These are phyloP conservation scores for Cheilosia soror DNA, from an alignment of 2,888 invertebrate genomes.

Conservation along the genomic window DNA sequence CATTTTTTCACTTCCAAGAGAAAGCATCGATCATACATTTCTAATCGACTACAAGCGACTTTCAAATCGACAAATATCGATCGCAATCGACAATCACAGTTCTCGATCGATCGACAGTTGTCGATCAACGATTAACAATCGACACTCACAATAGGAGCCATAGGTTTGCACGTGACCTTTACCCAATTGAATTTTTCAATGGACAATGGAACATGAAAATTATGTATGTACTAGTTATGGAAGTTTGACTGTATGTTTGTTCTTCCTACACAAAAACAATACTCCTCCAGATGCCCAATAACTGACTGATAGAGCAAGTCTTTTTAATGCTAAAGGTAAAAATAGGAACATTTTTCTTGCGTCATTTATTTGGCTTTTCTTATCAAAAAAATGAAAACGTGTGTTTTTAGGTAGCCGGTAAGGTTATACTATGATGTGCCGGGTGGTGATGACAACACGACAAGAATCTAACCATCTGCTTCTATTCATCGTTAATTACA, in stretches of 20 bases:
- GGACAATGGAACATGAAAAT: constrained; percentile 1
- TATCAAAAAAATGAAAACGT: constrained; percentile 21
- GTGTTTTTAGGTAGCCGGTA: neutral
- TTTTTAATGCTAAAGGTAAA: neutral
- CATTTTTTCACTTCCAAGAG: too few relatives aligned
- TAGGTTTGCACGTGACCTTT: constrained; percentile 1
- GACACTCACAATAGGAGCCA: too few relatives aligned
- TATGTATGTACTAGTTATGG: too few relatives aligned
- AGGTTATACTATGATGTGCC: neutral
- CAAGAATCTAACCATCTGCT: constrained; percentile 57
- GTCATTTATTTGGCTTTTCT: constrained; percentile 19
- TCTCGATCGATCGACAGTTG: too few relatives aligned
- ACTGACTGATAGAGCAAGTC: neutral
- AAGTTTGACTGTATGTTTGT: too few relatives aligned
- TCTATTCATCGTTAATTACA: constrained; percentile 41
- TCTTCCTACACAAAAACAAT: neutral
- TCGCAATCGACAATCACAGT: too few relatives aligned
- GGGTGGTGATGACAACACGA: constrained; percentile 42
- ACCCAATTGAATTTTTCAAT: neutral
- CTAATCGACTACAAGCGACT: too few relatives aligned
- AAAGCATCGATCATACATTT: too few relatives aligned
- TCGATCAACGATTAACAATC: too few relatives aligned
- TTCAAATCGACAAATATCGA: too few relatives aligned
- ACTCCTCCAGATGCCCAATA: neutral
- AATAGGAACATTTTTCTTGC: constrained; percentile 20